Evolutionary conservation across 2,113 vertebrate genomes (phyloP), one percentile per base, ranked within the genome.

Genomic region (Pungitius pungitius): DNA sequence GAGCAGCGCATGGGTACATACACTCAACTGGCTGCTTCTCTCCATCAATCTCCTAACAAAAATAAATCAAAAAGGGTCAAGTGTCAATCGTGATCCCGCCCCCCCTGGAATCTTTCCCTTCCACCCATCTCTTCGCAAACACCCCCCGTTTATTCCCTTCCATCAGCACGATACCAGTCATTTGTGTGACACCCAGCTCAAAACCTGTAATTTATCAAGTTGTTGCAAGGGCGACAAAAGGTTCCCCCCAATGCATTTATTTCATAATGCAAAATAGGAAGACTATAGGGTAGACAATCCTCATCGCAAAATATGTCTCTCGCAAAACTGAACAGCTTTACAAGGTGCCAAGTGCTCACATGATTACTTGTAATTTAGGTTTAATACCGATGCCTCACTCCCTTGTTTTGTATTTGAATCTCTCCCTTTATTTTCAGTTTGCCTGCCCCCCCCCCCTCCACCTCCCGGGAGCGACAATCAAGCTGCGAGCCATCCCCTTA

Each of bases 81-180:
- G 73, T 63, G 67, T 70, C 55, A 6, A 17, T 62, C 58, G 55
- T 58, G 67, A 77, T 71, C 72, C 72, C 4, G 47, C 54, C 58
- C 73, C 58, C 75, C 52, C 10, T n/a, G n/a, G 37, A 61, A 26
- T 60, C 70, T 70, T 68, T 69, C 64, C n/a, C 78, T 54, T 40
- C 70, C 74, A 54, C 62, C 82, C 77, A 70, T 72, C n/a, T 69
- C 80, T 39, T 55, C 62, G 66, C 75, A 66, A 73, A 73, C 85
- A 65, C 62, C 56, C 68, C n/a, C 70, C 64, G 82, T 82, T 89
- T 87, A 89, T 85, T 84, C 78, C 73, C 83, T 62, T 68, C 60
- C 81, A 75, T 85, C 78, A 76, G 74, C 63, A 76, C 87, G 89
- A 91, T 89, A 84, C 78, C 80, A 79, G 84, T 88, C 82, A 90